Evolutionary conservation across 2,797 vertebrate species (phyloP).

Genomic region (Acrocephalus scirpaceus): DNA sequence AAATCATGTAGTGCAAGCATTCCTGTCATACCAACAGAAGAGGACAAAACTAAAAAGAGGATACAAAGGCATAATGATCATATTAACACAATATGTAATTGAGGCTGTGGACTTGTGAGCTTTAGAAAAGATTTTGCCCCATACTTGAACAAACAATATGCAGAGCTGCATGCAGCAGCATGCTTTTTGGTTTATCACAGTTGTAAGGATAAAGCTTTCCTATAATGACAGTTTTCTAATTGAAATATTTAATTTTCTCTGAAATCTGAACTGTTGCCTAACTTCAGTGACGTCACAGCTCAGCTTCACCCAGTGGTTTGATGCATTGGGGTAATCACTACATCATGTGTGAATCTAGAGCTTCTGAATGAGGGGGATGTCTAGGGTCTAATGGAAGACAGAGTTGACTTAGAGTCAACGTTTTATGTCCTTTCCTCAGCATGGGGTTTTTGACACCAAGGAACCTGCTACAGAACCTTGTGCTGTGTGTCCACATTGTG

Average conservation of each 20-base stretch:
- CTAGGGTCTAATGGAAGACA: neutral
- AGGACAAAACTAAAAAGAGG: neutral
- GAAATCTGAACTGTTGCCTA: neutral
- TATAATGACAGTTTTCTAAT: neutral
- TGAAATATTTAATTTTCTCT: neutral
- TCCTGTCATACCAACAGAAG: neutral
- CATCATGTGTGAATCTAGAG: neutral
- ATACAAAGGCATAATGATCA: neutral
- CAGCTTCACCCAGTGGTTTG: neutral
- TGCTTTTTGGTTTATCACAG: neutral
- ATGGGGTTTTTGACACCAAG: neutral
- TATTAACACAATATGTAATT: neutral
- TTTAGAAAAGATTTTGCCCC: neutral
- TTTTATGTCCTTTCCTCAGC: neutral
- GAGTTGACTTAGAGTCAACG: neutral
- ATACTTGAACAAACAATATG: neutral
- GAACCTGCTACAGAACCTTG: neutral
- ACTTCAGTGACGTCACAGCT: neutral
- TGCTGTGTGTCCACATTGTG: neutral
- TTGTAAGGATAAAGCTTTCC: neutral
- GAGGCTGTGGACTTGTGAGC: neutral
- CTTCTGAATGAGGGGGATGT: neutral
- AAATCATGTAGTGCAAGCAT: neutral
- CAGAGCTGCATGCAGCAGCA: neutral
- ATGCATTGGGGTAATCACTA: fast-evolving